Evolutionary conservation across 2,113 vertebrate genomes (phyloP), one percentile per base, ranked within the genome.

Genomic region (Pardalotus punctatus): DNA sequence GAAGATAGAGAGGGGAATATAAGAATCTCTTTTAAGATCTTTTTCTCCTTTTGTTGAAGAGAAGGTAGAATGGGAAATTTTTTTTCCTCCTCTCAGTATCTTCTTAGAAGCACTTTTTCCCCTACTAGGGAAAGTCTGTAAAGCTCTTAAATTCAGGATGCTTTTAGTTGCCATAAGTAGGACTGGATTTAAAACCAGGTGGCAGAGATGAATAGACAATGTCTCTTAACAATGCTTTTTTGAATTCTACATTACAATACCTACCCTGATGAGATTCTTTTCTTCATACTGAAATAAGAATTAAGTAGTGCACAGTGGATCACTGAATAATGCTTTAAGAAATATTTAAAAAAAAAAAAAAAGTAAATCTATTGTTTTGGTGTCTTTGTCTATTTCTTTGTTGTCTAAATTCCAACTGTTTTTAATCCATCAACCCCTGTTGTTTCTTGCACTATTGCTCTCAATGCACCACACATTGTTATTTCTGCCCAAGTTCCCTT

Each of bases 401-500:
- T 91, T 60, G 45, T 96, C 78, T 74, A 88, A 92, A 95, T 80
- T 90, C 89, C 94, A 60, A 87, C 78, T 91, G 48, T 3, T 95
- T 93, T 97, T 96, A 96, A 97, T 97, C 96, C 82, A 91, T 81
- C 72, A 96, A 47, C 82, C 88, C 86, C 91, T 85, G 94, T 97
- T 96, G 94, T 96, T 97, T 96, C 87, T 85, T 82, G 64, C 40
- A 72, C 94, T 96, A 85, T 91, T 95, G 83, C 87, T 93, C 45
- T 92, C 71, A 96, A 45, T 96, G 62, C 91, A 43, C 65, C 81
- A 58, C 27, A 82, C 85, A 86, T 97, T 96, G 86, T 95, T 97
- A 97, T 84, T 97, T 97, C 96, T 97, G 97, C 96, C 89, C 79
- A 97, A 93, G 70, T 97, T 97, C 86, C 76, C 79, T 72, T 97